phyloP scores from a whole-genome alignment of 1,140 invertebrate genomes.

The Sarcophaga bullata region DNA sequence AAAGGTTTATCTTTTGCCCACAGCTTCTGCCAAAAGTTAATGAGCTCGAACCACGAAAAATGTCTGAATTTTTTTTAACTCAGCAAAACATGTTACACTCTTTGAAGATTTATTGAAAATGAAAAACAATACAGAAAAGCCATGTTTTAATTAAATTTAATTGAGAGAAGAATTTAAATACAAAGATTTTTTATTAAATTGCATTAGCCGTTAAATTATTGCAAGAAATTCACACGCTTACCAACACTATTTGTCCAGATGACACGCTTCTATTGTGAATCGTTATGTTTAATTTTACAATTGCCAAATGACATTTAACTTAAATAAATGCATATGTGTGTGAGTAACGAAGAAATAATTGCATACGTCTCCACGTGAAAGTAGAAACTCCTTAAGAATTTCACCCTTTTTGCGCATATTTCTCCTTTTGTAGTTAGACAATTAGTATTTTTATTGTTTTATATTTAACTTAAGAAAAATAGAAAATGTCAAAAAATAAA shows the following conservation, averaged over 20 bases:
- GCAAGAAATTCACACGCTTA: too few species aligned
- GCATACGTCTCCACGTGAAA: slow-evolving; percentile 41
- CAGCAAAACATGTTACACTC: too few species aligned
- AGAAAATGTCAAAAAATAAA: slow-evolving; percentile 69
- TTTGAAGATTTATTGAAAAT: too few species aligned
- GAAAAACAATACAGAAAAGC: too few species aligned
- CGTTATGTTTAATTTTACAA: neutral
- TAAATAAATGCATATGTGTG: neutral
- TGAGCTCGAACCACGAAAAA: too few species aligned
- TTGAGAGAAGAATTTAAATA: too few species aligned
- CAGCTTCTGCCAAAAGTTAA: too few species aligned
- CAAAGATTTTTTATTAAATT: too few species aligned
- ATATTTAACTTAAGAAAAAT: slow-evolving; percentile 20
- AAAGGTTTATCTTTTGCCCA: too few species aligned
- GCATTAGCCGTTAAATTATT: too few species aligned
- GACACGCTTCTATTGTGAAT: neutral
- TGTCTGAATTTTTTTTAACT: too few species aligned
- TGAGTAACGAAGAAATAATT: slow-evolving; percentile 1
- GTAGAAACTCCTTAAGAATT: neutral
- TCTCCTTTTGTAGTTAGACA: slow-evolving; percentile 33
- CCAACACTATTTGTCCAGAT: neutral
- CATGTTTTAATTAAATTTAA: too few species aligned
- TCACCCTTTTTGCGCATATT: neutral
- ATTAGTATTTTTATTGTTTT: slow-evolving; percentile 30
- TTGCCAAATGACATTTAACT: neutral